Evolutionary conservation across 2,888 invertebrate genomes (phyloP), one percentile per base, ranked within the genome.

Genomic region (Cabera pusaria): DNA sequence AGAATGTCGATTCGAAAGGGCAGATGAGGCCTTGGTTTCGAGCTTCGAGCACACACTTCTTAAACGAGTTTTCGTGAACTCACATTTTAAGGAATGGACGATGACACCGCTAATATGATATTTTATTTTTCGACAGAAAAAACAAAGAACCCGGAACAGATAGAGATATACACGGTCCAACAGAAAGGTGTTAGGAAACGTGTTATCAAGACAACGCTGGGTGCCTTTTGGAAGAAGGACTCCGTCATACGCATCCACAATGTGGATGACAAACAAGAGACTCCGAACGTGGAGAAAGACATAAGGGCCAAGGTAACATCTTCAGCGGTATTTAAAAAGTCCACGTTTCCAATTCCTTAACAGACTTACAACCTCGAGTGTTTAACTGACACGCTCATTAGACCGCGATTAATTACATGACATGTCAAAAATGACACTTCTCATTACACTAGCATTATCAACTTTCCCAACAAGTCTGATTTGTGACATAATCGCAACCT

Each of bases 241-340:
- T 92, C 92, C 57, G 90, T 91, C 60, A 90, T 94, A 66, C 90
- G 93, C 56, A 94, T 94, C 66, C 93, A 93, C 77, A 94, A 94
- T 66, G 92, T 93, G 61, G 91, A 91, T 56, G 94, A 94, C 75
- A 93, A 93, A 64, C 92, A 92, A 64, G 92, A 93, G 70, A 85
- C 90, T 28, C 91, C 93, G 19, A 92, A 93, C 75, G 87, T 71
- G 52, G 93, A 93, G 59, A 92, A 92, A 72, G 91, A 92, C 72
- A 93, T 93, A 61, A 88, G 92, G 73, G 91, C 91, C 62, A 93
- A 93, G 91, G 92, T 92, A 85, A 76, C 45, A 47, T 56, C 29
- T 8, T 8, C 14, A 44, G 20, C 37, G 50, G 27, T 7, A 26
- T 10, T 14, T 2, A 20, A 5, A 6, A 42, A 46, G 51, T 52